These are phyloP conservation scores for Pangasius djambal DNA, from an alignment of 2,797 vertebrate genomes.

Conservation along the genomic window DNA sequence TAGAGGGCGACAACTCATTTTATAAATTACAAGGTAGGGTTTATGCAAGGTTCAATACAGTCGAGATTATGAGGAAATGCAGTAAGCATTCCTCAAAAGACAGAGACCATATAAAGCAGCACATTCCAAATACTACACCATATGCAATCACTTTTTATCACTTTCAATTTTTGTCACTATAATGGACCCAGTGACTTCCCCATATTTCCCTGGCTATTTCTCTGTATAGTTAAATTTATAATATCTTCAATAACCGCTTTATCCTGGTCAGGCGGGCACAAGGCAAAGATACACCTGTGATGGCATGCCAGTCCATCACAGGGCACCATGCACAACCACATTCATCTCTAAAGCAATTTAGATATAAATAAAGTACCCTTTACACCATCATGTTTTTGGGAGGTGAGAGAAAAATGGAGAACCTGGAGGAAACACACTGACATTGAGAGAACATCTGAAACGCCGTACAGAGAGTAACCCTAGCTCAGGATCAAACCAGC, in stretches of 20 bases:
- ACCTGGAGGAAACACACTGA: background rate
- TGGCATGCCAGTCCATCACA: background rate
- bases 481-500: background rate
- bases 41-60: constrained; percentile 6
- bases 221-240: background rate
- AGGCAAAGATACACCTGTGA: background rate
- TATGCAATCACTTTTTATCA: background rate
- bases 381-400: background rate
- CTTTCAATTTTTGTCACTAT: background rate
- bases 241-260: background rate
- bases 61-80: background rate
- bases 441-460: background rate
- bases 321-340: background rate
- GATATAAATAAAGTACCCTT: background rate
- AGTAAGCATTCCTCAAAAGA: background rate
- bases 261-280: background rate
- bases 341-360: background rate
- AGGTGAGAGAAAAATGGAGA: background rate
- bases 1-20: constrained; percentile 18
- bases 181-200: background rate
- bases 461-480: background rate
- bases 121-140: background rate
- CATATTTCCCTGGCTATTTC: background rate
- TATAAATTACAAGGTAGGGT: background rate
- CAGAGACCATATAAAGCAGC: background rate